phyloP scores from a whole-genome alignment of 1,140 invertebrate species.

The Samia ricini region DNA sequence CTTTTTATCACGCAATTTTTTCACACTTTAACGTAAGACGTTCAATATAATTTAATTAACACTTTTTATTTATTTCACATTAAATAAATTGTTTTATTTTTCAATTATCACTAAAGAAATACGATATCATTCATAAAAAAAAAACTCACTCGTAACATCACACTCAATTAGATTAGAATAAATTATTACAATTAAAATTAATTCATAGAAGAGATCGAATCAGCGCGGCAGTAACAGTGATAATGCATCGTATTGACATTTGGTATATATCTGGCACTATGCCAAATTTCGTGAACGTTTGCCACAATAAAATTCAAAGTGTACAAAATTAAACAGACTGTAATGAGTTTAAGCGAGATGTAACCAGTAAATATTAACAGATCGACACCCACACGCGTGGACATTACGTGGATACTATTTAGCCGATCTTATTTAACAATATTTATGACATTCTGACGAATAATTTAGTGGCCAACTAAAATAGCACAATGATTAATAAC shows the following conservation, averaged over 20 bases:
- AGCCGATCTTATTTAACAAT: slow-evolving; percentile 1
- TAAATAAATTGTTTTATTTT: not conserved
- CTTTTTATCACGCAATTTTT: not conserved
- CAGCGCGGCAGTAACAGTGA: slow-evolving; percentile 48
- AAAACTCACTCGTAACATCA: too few species aligned
- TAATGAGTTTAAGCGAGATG: slow-evolving; percentile 37
- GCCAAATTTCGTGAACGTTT: slow-evolving; percentile 52
- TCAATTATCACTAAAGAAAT: too few species aligned
- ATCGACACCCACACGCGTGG: slow-evolving; percentile 16
- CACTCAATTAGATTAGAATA: too few species aligned
- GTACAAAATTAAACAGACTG: slow-evolving; percentile 52
- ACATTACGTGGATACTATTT: not conserved
- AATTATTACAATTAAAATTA: slow-evolving; percentile 11
- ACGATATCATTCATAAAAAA: too few species aligned
- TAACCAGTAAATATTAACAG: slow-evolving; percentile 32
- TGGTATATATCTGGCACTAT: slow-evolving; percentile 53
- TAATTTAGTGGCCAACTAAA: not conserved
- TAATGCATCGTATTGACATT: slow-evolving; percentile 76
- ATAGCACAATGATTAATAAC: not conserved
- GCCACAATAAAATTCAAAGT: slow-evolving; percentile 55
- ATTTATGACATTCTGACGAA: slow-evolving; percentile 3
- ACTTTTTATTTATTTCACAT: not conserved
- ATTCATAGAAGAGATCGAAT: slow-evolving; percentile 38
- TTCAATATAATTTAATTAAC: not conserved
- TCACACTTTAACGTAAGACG: slow-evolving; percentile 1